Percentiles rank a stretch among this genome's conserved stretches.
These are phyloP conservation scores for Fringilla coelebs DNA, from an alignment of 2,797 vertebrate species.

Conservation along the genomic window DNA sequence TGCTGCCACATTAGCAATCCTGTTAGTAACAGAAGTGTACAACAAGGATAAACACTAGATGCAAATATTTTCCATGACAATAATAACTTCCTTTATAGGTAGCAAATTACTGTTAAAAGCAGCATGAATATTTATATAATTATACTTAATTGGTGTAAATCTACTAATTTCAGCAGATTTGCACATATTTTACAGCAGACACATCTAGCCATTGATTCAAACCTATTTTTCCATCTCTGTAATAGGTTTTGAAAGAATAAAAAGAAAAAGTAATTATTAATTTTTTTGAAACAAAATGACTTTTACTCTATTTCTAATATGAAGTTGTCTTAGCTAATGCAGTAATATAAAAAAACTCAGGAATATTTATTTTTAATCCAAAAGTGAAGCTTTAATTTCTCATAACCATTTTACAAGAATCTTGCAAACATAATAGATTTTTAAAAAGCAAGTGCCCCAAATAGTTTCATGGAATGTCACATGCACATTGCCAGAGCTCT, in stretches of 20 bases:
- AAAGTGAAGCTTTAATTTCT: background rate
- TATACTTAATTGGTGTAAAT: background rate
- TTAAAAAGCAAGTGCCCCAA: background rate
- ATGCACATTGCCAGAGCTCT: background rate
- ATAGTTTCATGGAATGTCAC: too few species aligned
- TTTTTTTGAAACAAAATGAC: background rate
- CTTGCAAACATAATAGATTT: background rate
- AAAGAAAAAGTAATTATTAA: background rate
- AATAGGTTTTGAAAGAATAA: conserved; percentile 6
- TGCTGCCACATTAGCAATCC: background rate
- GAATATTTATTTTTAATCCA: background rate
- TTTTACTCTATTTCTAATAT: background rate
- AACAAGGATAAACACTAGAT: background rate
- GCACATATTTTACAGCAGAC: background rate
- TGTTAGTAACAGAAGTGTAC: background rate
- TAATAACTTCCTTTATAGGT: background rate
- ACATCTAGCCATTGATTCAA: background rate
- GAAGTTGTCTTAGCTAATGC: background rate
- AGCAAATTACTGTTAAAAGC: background rate
- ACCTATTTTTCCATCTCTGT: background rate
- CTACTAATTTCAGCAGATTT: background rate
- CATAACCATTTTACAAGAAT: background rate
- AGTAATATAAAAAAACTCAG: background rate
- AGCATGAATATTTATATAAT: background rate
- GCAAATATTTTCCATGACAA: background rate